These are phyloP conservation scores for Thereva nobilitata DNA, from an alignment of 2,888 invertebrate species.

Conservation along the genomic window DNA sequence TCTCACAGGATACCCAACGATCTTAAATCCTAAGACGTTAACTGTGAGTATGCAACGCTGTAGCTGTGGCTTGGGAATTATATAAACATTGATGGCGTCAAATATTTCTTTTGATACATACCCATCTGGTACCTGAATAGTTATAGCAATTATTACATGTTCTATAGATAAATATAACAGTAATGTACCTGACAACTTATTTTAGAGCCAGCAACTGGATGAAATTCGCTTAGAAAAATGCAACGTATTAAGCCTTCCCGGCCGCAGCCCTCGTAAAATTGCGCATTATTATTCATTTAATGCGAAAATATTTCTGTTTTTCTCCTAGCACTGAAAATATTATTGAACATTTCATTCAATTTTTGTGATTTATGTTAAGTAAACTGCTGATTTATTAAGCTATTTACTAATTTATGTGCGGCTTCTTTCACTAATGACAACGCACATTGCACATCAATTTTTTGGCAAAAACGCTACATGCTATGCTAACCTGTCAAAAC, in stretches of 20 bases:
- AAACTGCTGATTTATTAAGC: too few relatives aligned
- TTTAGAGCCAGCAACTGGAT: slow-evolving; percentile 79
- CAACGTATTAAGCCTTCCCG: slow-evolving; percentile 78
- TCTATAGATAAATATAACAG: slow-evolving; percentile 18
- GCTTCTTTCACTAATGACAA: too few relatives aligned
- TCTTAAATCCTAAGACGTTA: slow-evolving; percentile 78
- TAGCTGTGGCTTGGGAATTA: slow-evolving; percentile 92
- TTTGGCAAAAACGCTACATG: too few relatives aligned
- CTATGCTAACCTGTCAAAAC: too few relatives aligned
- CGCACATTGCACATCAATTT: too few relatives aligned
- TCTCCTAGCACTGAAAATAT: too few relatives aligned
- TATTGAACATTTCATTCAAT: too few relatives aligned
- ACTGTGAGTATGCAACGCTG: slow-evolving; percentile 89
- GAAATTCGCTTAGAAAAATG: slow-evolving; percentile 79
- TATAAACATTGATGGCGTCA: slow-evolving; percentile 90
- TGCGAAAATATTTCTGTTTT: neutral
- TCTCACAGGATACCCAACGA: slow-evolving; percentile 89
- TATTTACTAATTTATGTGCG: too few relatives aligned
- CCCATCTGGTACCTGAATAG: slow-evolving; percentile 78
- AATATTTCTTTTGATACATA: slow-evolving; percentile 91
- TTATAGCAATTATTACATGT: slow-evolving; percentile 37
- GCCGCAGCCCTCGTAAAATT: slow-evolving; percentile 66
- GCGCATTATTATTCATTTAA: slow-evolving; percentile 26
- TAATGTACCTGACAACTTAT: slow-evolving; percentile 77
- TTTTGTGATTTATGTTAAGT: too few relatives aligned